Percentiles rank a stretch among this genome's conserved stretches.
Evolutionary conservation across 1,140 invertebrate species (phyloP).

Genomic region (Bombus huntii): DNA sequence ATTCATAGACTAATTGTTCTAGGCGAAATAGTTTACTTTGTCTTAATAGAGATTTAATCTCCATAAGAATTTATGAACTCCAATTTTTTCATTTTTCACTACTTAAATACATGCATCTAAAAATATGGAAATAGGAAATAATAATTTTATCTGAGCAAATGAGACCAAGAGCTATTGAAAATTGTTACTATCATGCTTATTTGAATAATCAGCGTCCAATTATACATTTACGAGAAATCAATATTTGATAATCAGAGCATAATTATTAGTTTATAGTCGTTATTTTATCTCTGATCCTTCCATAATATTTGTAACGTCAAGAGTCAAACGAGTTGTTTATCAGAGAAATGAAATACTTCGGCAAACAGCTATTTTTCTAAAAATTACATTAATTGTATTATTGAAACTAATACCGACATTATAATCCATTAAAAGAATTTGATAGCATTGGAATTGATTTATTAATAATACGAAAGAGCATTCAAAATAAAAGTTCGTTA

Average conservation of each 20-base stretch:
- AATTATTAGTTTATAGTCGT: constrained; percentile 7
- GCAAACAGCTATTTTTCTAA: background rate
- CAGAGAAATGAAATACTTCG: background rate
- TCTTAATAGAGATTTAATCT: background rate
- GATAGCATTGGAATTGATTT: too few species aligned
- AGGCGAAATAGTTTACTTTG: background rate
- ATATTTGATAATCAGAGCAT: background rate
- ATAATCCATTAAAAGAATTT: too few species aligned
- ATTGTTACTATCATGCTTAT: background rate
- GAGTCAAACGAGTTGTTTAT: background rate
- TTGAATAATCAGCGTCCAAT: background rate
- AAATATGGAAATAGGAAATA: background rate
- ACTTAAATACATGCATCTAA: background rate
- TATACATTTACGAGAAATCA: background rate
- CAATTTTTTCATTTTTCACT: background rate
- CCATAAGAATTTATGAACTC: background rate
- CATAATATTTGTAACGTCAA: background rate
- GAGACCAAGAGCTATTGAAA: background rate
- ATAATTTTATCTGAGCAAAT: background rate
- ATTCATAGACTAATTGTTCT: background rate
- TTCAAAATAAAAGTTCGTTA: too few species aligned
- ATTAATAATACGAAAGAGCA: too few species aligned
- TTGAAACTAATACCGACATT: background rate
- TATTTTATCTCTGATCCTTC: background rate
- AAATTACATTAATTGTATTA: background rate